These are phyloP conservation scores for Psittacus erithacus DNA, from an alignment of 2,113 vertebrate genomes.

Conservation along the genomic window DNA sequence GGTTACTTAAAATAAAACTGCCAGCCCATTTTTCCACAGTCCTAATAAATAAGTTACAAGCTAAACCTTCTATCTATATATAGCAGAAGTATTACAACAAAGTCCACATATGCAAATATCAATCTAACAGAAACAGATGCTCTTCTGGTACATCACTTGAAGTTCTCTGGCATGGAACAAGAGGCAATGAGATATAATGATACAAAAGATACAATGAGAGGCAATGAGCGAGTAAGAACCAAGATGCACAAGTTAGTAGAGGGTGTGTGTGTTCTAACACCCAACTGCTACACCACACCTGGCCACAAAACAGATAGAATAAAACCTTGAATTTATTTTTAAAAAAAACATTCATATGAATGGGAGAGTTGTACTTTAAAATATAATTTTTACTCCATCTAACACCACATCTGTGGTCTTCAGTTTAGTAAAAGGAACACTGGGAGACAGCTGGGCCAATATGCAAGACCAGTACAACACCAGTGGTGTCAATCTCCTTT, in stretches of 20 bases:
- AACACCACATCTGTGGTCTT: neutral
- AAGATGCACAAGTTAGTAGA: neutral
- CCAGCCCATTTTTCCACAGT: neutral
- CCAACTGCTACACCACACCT: neutral
- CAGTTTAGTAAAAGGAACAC: neutral
- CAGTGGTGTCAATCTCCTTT: neutral
- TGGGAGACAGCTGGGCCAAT: accelerated
- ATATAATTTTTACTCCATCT: neutral
- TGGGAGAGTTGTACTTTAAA: neutral
- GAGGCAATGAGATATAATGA: neutral
- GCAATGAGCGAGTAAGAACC: neutral
- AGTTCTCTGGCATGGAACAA: neutral
- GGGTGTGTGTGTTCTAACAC: neutral
- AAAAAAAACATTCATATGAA: neutral
- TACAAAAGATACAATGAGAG: neutral
- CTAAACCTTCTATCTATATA: neutral
- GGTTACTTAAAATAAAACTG: neutral
- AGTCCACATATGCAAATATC: neutral
- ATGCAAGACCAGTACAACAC: neutral
- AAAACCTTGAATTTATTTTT: neutral
- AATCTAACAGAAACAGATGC: neutral
- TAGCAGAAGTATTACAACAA: neutral
- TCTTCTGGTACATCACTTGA: neutral
- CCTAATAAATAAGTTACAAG: neutral
- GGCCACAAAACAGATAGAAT: neutral